Conservation (phyloP, 2,888 invertebrate genomes). For the Plusia festucae region DNA sequence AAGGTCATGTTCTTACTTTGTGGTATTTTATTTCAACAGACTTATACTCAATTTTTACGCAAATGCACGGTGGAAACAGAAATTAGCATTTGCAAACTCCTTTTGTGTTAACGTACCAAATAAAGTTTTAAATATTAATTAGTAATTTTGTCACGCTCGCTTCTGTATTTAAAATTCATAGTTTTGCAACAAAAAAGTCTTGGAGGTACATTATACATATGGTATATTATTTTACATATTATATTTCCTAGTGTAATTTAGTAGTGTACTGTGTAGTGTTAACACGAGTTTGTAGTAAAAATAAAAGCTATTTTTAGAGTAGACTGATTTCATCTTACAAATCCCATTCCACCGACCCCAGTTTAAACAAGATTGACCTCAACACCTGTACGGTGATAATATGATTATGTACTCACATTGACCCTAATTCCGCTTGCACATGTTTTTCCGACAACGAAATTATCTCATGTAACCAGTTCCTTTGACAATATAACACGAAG, state of each 20-base stretch:
- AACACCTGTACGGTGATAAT: conserved; percentile 41
- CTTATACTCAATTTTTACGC: background rate
- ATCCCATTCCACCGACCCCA: conserved; percentile 15
- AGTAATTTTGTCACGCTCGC: background rate
- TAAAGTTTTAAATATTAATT: background rate
- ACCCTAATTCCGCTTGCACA: conserved; percentile 41
- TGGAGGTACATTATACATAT: too few relatives aligned
- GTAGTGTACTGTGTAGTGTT: too few relatives aligned
- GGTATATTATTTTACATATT: too few relatives aligned
- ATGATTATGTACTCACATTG: conserved; percentile 34
- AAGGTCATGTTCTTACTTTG: conserved; percentile 1
- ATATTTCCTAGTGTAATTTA: too few relatives aligned
- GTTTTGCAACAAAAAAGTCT: background rate
- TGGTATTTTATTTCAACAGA: background rate
- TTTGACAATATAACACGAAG: conserved; percentile 14
- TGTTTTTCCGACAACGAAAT: conserved; percentile 33
- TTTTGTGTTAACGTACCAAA: background rate
- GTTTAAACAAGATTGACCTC: conserved; percentile 38
- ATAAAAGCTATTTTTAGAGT: background rate
- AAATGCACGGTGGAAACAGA: background rate
- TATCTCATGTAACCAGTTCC: conserved; percentile 27
- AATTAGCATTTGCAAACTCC: background rate
- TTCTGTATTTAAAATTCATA: background rate
- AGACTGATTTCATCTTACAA: conserved; percentile 22
- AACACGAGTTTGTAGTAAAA: too few relatives aligned